Percentiles rank a stretch among this genome's conserved stretches.
Evolutionary conservation across 2,113 vertebrate genomes (phyloP).

Genomic region (Rousettus leschenaultii): DNA sequence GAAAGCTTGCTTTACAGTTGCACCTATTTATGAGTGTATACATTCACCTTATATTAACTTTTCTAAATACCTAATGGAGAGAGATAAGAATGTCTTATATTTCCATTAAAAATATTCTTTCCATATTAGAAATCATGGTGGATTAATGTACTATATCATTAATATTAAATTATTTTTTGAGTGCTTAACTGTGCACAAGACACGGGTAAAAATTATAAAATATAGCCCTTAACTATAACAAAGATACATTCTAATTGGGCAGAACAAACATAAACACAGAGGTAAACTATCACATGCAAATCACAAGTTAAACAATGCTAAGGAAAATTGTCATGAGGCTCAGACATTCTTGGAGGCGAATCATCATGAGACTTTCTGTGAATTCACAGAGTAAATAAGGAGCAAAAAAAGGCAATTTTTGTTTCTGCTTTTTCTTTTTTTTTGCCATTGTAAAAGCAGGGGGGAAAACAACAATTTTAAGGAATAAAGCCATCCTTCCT

Average conservation of each 20-base stretch:
- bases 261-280: neutral
- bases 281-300: slow-evolving; percentile 24
- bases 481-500: slow-evolving; percentile 42
- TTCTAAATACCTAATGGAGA: neutral
- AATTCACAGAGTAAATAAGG: slow-evolving; percentile 29
- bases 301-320: slow-evolving; percentile 16
- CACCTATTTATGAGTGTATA: neutral
- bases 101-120: slow-evolving; percentile 21
- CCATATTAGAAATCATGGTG: neutral
- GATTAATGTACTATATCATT: neutral
- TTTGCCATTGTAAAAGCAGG: neutral
- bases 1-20: neutral
- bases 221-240: neutral
- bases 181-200: neutral
- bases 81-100: neutral
- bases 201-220: neutral
- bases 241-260: neutral
- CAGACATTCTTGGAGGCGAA: neutral
- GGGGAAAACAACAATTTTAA: neutral
- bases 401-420: slow-evolving; percentile 44
- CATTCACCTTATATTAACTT: neutral
- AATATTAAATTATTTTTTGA: neutral
- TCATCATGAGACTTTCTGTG: slow-evolving; percentile 29
- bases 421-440: slow-evolving; percentile 37
- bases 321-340: neutral